A percentile compares a stretch with the other conserved stretches of the same genome.
These are phyloP conservation scores for Kryptolebias ocellatus DNA, from an alignment of 2,797 vertebrate genomes.

Conservation along the genomic window DNA sequence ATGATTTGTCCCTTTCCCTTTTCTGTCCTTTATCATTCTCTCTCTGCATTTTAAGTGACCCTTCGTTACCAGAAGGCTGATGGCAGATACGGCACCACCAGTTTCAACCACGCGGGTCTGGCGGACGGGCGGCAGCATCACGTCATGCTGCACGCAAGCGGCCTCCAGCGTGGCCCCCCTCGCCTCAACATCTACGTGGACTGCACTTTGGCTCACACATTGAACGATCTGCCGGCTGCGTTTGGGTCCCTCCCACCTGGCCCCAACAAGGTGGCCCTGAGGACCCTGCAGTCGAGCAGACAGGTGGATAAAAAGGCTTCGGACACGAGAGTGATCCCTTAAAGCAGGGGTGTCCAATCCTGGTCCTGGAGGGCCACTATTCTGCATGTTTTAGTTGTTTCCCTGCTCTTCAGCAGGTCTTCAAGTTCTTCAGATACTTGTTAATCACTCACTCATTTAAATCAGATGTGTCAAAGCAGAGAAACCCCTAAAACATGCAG, in stretches of 20 bases:
- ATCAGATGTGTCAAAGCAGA: too few relatives aligned
- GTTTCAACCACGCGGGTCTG: conserved; percentile 88
- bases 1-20: neutral
- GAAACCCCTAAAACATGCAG: too few relatives aligned
- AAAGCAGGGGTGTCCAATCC: too few relatives aligned
- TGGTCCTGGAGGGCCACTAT: too few relatives aligned
- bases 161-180: conserved; percentile 82
- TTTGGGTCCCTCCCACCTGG: conserved; percentile 84
- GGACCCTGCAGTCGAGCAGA: conserved; percentile 84
- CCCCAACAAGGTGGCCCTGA: conserved; percentile 83
- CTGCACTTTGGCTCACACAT: conserved; percentile 87
- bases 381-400: too few relatives aligned
- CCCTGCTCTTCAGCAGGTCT: too few relatives aligned
- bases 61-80: conserved; percentile 90
- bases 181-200: conserved; percentile 89
- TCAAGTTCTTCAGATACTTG: too few relatives aligned
- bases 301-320: conserved; percentile 76
- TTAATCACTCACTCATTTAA: too few relatives aligned
- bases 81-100: conserved; percentile 83
- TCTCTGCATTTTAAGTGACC: conserved; percentile 74
- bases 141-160: conserved; percentile 88
- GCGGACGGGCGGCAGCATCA: conserved; percentile 89
- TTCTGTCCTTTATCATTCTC: neutral
- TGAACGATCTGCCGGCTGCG: conserved; percentile 86
- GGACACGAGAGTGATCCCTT: too few relatives aligned